phyloP scores from a whole-genome alignment of 2,113 vertebrate genomes.

The Myiopsitta monachus region DNA sequence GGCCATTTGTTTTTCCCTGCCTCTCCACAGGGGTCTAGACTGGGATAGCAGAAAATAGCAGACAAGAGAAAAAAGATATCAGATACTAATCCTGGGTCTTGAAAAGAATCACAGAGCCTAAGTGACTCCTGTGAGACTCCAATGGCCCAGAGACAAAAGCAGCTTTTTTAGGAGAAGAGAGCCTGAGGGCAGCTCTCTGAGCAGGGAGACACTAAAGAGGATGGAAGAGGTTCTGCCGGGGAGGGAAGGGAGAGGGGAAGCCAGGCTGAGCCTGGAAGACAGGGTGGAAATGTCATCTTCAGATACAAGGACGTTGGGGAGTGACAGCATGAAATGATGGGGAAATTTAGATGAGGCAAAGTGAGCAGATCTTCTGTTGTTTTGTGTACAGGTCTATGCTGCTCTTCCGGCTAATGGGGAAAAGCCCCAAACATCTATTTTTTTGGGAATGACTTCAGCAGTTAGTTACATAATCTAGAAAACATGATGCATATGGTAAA shows the following conservation, averaged over 20 bases:
- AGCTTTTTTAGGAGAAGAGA: slow-evolving; percentile 43
- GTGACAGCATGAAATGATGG: background rate
- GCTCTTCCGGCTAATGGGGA: background rate
- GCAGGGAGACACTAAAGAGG: slow-evolving; percentile 18
- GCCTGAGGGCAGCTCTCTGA: slow-evolving; percentile 36
- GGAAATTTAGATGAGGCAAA: background rate
- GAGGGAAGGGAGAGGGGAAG: background rate
- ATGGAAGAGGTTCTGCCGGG: slow-evolving; percentile 2
- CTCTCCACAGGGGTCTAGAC: background rate
- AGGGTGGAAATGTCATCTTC: slow-evolving; percentile 15
- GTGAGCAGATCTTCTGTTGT: background rate
- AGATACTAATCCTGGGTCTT: slow-evolving; percentile 1
- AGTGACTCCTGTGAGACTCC: slow-evolving; percentile 20
- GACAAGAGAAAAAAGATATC: slow-evolving; percentile 14
- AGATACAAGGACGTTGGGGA: background rate
- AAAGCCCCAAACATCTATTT: background rate
- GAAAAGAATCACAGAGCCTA: slow-evolving; percentile 20
- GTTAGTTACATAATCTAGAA: background rate
- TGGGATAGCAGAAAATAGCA: background rate
- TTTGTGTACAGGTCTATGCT: background rate
- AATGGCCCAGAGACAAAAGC: slow-evolving; percentile 31
- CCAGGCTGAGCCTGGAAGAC: background rate
- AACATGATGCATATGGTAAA: background rate
- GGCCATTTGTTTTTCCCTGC: background rate
- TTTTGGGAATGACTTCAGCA: background rate